Base-by-base conservation (phyloP, 2,113 vertebrate species). In the Oceanodroma tethys region DNA sequence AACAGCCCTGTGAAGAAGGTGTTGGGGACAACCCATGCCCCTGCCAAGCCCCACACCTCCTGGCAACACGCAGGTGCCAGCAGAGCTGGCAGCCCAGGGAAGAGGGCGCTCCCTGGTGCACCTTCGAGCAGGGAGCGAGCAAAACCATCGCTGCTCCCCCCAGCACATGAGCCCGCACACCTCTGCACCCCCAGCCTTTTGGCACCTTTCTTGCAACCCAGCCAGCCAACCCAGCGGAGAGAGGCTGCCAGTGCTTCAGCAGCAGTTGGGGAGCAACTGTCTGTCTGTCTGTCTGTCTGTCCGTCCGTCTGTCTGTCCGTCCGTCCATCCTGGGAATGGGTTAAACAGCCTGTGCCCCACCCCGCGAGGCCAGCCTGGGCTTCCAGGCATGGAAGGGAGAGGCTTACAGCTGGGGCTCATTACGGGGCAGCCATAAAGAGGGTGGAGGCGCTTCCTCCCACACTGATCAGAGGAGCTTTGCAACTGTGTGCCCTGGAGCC, bases 341-440 rank as follows among this genome's bases (percentile, higher is more conserved):
- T 97, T 96, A 96, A 96, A 81, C 84, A 89, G 74, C 20, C 45
- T 4, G 0, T 76, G 60, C 83, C 67, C 52, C 87, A 95, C 91
- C 95, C 63, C 12, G 0, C 5, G 1, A 55, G 79, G 74, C 62
- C 74, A 91, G 86, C 29, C 86, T 90, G 78, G 67, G 55, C 73
- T 96, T 91, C 91, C 96, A 97, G 89, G 76, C 96, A 75, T 95
- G 62, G 89, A 86, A 96, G 87, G 96, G 95, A 96, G 95, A 93
- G 93, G 89, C 87, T 86, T 94, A 72, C 97, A 97, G 67, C 95
- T 98, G 96, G 87, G 80, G 67, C 94, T 97, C 81, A 97, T 97
- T 97, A 98, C 76, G 0, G 25, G 90, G 67, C 87, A 83, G 95
- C 86, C 86, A 81, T 92, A 94, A 95, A 72, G 60, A 95, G 95